These are phyloP conservation scores for Sinocyclocheilus grahami DNA, from an alignment of 2,113 vertebrate genomes.

Conservation along the genomic window DNA sequence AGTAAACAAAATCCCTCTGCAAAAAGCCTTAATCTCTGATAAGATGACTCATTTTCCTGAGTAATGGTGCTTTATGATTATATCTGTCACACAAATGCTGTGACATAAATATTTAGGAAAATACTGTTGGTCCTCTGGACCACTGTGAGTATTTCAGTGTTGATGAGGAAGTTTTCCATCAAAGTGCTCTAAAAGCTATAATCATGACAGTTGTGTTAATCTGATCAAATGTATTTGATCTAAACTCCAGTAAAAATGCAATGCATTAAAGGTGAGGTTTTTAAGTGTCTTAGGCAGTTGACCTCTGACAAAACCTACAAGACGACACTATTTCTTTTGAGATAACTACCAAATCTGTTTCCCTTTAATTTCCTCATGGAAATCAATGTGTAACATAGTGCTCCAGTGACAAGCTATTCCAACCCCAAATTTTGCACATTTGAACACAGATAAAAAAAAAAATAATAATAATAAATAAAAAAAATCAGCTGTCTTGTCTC, in stretches of 20 bases:
- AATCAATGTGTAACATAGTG: background rate
- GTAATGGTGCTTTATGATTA: constrained; percentile 60
- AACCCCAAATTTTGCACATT: background rate
- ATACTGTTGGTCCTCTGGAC: constrained; percentile 15
- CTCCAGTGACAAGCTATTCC: background rate
- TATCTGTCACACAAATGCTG: constrained; percentile 49
- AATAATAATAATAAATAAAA: background rate
- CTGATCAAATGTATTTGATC: background rate
- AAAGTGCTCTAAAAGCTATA: background rate
- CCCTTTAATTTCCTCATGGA: background rate
- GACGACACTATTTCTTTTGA: background rate
- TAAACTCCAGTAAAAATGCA: too few relatives aligned
- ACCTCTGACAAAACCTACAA: background rate
- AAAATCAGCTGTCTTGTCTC: background rate
- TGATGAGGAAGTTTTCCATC: background rate
- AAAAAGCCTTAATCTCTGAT: constrained; percentile 58
- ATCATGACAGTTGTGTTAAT: background rate
- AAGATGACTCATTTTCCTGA: constrained; percentile 56
- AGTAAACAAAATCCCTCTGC: constrained; percentile 53
- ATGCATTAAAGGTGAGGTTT: too few relatives aligned
- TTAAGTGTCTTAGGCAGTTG: background rate
- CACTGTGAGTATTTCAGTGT: background rate
- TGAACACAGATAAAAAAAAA: background rate
- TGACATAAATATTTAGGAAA: constrained; percentile 47
- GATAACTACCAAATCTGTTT: background rate